Percentiles rank a stretch among this genome's conserved stretches.
Conservation (phyloP, 2,113 vertebrate genomes). For the Planiliza haematocheilus region DNA sequence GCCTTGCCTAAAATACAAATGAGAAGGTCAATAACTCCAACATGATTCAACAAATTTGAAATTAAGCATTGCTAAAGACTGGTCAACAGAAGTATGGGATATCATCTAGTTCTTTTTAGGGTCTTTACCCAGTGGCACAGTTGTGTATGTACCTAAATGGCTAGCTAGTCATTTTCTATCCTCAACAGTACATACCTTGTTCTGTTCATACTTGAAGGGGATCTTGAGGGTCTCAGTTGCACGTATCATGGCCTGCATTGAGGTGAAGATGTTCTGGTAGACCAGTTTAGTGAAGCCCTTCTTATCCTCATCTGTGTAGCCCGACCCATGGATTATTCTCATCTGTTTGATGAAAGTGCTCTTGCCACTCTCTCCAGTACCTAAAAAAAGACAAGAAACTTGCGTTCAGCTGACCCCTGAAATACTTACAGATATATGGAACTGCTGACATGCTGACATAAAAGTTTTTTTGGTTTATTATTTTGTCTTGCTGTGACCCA, state of each 20-base stretch:
- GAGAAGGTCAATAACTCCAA: no score
- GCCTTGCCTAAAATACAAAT: no score
- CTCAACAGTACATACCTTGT: slow-evolving; percentile 79
- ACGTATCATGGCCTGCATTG: slow-evolving; percentile 88
- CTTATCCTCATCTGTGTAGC: slow-evolving; percentile 91
- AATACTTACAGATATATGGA: background rate
- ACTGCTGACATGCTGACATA: background rate
- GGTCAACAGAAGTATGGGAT: no score
- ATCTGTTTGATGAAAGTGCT: slow-evolving; percentile 96
- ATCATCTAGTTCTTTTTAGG: no score
- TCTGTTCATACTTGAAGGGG: slow-evolving; percentile 84
- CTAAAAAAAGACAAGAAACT: slow-evolving; percentile 64
- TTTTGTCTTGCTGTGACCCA: background rate
- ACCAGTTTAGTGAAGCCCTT: slow-evolving; percentile 88
- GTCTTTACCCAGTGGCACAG: background rate
- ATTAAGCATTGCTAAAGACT: no score
- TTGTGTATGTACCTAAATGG: no score
- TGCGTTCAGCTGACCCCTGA: background rate
- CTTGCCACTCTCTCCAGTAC: slow-evolving; percentile 92
- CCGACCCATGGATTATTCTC: slow-evolving; percentile 91
- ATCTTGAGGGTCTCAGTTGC: slow-evolving; percentile 89
- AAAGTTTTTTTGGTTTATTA: background rate
- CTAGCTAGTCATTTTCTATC: background rate
- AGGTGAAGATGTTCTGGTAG: slow-evolving; percentile 91
- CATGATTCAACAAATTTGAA: no score